These are phyloP conservation scores for Mya arenaria DNA, from an alignment of 1,140 invertebrate genomes.

Conservation along the genomic window DNA sequence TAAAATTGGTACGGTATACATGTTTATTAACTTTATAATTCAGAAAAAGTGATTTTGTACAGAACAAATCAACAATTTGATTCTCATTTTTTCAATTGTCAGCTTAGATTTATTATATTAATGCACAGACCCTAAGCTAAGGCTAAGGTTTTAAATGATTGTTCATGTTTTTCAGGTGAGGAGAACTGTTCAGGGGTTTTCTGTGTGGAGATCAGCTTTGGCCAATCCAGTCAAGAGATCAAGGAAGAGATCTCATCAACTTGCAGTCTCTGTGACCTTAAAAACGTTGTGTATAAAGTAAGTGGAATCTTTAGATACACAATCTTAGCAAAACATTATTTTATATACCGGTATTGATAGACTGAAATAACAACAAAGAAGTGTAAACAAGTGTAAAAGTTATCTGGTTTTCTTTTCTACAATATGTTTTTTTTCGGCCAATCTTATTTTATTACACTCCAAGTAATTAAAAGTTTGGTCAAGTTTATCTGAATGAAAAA, in stretches of 20 bases:
- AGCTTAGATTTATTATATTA: no score
- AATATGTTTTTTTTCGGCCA: no score
- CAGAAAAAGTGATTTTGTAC: no score
- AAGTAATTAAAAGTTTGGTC: no score
- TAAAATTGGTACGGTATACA: no score
- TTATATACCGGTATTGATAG: not conserved
- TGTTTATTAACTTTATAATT: no score
- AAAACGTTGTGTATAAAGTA: constrained; percentile 45
- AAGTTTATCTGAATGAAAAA: no score
- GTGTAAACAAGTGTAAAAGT: not conserved
- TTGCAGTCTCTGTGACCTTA: constrained; percentile 17
- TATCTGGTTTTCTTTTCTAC: not conserved
- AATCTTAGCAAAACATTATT: not conserved
- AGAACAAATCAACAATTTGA: no score
- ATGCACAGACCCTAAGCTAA: no score
- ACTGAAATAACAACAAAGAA: not conserved
- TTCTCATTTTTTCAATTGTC: no score
- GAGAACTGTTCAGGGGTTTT: not conserved
- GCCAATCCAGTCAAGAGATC: constrained; percentile 24
- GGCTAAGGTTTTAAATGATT: no score
- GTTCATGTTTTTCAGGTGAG: constrained; percentile 13
- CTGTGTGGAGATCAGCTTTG: constrained; percentile 30
- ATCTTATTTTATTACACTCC: no score
- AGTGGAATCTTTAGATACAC: not conserved
- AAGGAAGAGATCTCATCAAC: constrained; percentile 31